phyloP scores from a whole-genome alignment of 2,113 vertebrate species.

The Ia io region DNA sequence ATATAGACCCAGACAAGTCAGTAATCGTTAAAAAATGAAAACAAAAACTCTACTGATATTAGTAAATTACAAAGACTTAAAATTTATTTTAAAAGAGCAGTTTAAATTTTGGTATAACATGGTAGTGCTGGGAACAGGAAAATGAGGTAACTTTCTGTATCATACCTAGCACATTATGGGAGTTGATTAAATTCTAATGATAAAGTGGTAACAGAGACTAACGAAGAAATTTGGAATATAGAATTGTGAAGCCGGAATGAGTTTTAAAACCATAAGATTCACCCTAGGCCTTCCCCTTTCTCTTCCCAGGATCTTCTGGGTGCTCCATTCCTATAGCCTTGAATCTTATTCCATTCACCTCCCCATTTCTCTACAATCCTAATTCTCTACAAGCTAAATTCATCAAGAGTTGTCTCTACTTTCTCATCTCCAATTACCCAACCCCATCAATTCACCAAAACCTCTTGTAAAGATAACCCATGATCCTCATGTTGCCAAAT shows the following conservation, averaged over 20 bases:
- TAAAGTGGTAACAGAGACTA: background rate
- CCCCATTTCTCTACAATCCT: background rate
- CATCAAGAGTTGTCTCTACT: background rate
- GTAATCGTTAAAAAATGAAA: background rate
- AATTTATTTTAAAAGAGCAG: background rate
- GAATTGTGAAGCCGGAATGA: background rate
- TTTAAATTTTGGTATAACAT: background rate
- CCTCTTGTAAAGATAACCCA: background rate
- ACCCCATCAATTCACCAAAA: background rate
- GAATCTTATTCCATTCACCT: background rate
- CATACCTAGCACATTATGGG: background rate
- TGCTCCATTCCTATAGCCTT: background rate
- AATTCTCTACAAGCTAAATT: constrained; percentile 4
- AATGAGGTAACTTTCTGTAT: background rate
- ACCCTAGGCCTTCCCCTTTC: background rate
- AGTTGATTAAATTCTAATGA: constrained; percentile 7
- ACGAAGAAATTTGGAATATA: background rate
- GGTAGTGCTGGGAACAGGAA: background rate
- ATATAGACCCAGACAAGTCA: background rate
- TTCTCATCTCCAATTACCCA: background rate
- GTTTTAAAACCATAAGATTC: background rate
- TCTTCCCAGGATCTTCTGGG: background rate
- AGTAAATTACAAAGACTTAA: background rate
- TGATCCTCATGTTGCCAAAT: background rate
- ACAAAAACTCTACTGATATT: background rate